phyloP scores from a whole-genome alignment of 2,888 invertebrate genomes.

The Epirrita christyi region DNA sequence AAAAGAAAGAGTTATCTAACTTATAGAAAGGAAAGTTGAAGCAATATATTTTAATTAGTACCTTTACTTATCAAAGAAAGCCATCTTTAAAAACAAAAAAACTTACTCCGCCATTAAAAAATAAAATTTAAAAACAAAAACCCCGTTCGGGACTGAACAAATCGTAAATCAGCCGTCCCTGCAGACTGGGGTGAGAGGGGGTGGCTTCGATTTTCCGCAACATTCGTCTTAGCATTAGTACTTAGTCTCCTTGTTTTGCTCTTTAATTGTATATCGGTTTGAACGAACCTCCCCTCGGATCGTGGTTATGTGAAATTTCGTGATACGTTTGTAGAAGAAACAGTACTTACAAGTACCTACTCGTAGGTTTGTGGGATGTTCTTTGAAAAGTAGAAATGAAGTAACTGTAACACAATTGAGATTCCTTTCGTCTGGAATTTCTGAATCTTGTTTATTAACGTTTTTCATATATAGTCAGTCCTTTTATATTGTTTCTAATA shows the following conservation, averaged over 20 bases:
- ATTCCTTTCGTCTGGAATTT: background rate
- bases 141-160: slow-evolving; percentile 57
- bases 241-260: slow-evolving; percentile 77
- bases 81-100: slow-evolving; percentile 41
- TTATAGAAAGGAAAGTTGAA: slow-evolving; percentile 18
- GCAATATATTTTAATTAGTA: slow-evolving; percentile 23
- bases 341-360: slow-evolving; percentile 10
- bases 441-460: background rate
- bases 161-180: slow-evolving; percentile 81
- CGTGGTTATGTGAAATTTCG: slow-evolving; percentile 30
- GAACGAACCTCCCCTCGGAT: slow-evolving; percentile 50
- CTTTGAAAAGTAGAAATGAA: slow-evolving; percentile 10
- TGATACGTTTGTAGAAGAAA: slow-evolving; percentile 34
- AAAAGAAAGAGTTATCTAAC: too few relatives aligned
- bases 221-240: slow-evolving; percentile 83
- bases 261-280: slow-evolving; percentile 82
- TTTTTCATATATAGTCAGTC: background rate
- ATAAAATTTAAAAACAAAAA: slow-evolving; percentile 54
- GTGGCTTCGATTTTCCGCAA: slow-evolving; percentile 82
- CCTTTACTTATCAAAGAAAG: slow-evolving; percentile 30
- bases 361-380: background rate
- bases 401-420: slow-evolving; percentile 3
- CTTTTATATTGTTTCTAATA: background rate
- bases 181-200: slow-evolving; percentile 54
- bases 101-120: slow-evolving; percentile 52